phyloP scores from a whole-genome alignment of 2,797 vertebrate species.

The Esox lucius region DNA sequence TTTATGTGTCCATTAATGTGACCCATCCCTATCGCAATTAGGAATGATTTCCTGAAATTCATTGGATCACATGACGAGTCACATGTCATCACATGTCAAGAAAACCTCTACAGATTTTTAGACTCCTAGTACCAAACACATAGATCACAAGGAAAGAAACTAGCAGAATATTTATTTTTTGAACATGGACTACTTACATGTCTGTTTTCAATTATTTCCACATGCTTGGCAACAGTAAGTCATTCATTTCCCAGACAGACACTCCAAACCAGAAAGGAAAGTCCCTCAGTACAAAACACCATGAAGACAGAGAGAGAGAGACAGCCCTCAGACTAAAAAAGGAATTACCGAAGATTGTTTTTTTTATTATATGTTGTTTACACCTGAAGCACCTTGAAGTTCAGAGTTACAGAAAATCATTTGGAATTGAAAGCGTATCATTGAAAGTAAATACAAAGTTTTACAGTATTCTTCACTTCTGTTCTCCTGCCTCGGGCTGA shows the following conservation, averaged over 20 bases:
- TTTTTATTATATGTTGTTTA: slow-evolving; percentile 47
- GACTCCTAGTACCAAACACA: too few relatives aligned
- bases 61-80: not conserved
- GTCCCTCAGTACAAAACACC: slow-evolving; percentile 16
- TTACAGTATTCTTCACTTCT: slow-evolving; percentile 4
- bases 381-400: slow-evolving; percentile 52
- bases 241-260: slow-evolving; percentile 4
- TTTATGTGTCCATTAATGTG: not conserved
- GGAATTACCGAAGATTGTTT: slow-evolving; percentile 29
- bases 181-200: not conserved
- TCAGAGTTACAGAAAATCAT: slow-evolving; percentile 42
- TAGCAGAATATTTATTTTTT: not conserved
- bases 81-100: too few relatives aligned
- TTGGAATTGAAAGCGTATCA: slow-evolving; percentile 42
- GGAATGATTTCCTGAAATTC: not conserved
- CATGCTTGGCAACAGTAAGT: not conserved
- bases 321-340: slow-evolving; percentile 2
- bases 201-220: not conserved
- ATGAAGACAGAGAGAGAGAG: slow-evolving; percentile 28
- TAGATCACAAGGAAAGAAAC: not conserved
- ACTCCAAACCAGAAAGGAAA: slow-evolving; percentile 12
- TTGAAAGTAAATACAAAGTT: slow-evolving; percentile 28
- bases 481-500: slow-evolving; percentile 16
- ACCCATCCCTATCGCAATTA: not conserved
- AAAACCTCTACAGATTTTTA: too few relatives aligned